phyloP scores from a whole-genome alignment of 2,113 vertebrate genomes.

The Callochromis pleurospilus region DNA sequence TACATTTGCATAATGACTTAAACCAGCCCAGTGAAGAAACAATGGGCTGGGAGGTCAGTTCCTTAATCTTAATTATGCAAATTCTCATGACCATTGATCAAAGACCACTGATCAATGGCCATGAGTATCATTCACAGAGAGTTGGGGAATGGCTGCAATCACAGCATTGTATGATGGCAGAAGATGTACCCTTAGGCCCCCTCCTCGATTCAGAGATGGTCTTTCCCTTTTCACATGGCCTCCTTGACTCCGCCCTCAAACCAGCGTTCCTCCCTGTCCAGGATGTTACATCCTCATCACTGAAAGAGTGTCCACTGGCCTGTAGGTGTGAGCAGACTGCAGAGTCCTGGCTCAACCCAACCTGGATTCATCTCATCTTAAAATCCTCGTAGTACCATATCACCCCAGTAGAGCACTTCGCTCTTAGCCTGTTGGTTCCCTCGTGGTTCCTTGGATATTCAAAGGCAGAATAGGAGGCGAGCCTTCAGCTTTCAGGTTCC shows the following conservation, averaged over 20 bases:
- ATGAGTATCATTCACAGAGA: fast-evolving
- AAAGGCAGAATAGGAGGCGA: background rate
- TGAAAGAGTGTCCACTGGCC: fast-evolving
- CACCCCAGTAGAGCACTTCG: background rate
- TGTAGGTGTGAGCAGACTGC: background rate
- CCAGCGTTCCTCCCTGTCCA: background rate
- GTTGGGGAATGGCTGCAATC: background rate
- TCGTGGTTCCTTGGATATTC: background rate
- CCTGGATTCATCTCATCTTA: background rate
- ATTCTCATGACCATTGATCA: background rate
- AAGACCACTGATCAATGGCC: fast-evolving
- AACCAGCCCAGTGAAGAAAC: background rate
- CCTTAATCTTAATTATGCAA: background rate
- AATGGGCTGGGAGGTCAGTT: background rate
- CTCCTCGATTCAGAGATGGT: fast-evolving
- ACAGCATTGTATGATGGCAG: fast-evolving
- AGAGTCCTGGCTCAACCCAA: background rate
- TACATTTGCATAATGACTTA: background rate
- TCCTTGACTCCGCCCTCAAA: fast-evolving
- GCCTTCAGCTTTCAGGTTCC: background rate
- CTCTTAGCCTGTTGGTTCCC: background rate
- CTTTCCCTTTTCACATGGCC: fast-evolving
- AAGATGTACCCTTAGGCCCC: fast-evolving
- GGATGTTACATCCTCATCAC: background rate
- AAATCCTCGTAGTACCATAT: background rate